phyloP scores from a whole-genome alignment of 2,113 vertebrate species.

The Brachypodius melanocephalos region DNA sequence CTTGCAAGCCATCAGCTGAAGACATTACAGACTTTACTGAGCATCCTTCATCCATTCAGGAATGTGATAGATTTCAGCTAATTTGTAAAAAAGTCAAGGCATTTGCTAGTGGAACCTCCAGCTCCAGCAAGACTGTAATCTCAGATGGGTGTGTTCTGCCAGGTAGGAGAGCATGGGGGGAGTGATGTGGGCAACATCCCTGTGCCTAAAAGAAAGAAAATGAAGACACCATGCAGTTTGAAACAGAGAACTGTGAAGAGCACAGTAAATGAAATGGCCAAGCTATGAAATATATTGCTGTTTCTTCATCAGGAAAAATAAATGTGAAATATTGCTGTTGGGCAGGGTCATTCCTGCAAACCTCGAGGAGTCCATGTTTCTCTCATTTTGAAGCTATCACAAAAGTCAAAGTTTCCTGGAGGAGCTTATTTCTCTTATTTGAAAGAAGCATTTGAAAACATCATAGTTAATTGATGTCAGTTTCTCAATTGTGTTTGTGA shows the following conservation, averaged over 20 bases:
- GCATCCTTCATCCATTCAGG: not conserved
- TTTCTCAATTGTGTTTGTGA: constrained; percentile 36
- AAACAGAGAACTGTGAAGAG: not conserved
- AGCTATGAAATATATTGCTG: not conserved
- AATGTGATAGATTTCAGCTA: not conserved
- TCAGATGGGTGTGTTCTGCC: not conserved
- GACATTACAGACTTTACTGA: not conserved
- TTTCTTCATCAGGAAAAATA: not conserved
- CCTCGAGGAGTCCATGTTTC: not conserved
- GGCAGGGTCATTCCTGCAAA: not conserved
- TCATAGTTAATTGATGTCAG: constrained; percentile 51
- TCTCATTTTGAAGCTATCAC: not conserved
- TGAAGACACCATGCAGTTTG: not conserved
- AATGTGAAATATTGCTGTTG: not conserved
- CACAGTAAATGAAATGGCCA: not conserved
- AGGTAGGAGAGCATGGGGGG: not conserved
- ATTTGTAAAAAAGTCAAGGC: not conserved
- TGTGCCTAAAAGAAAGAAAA: not conserved
- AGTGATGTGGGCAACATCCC: not conserved
- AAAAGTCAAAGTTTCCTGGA: constrained; percentile 9
- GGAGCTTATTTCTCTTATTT: constrained; percentile 21
- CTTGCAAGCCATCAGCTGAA: not conserved
- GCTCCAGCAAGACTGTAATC: not conserved
- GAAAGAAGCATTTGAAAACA: constrained; percentile 57
- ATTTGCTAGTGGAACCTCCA: not conserved